Percentiles rank a stretch among this genome's conserved stretches.
These are phyloP conservation scores for Epizoanthus ramosus DNA, from an alignment of 92 coral and sea anemone species.

Conservation along the genomic window DNA sequence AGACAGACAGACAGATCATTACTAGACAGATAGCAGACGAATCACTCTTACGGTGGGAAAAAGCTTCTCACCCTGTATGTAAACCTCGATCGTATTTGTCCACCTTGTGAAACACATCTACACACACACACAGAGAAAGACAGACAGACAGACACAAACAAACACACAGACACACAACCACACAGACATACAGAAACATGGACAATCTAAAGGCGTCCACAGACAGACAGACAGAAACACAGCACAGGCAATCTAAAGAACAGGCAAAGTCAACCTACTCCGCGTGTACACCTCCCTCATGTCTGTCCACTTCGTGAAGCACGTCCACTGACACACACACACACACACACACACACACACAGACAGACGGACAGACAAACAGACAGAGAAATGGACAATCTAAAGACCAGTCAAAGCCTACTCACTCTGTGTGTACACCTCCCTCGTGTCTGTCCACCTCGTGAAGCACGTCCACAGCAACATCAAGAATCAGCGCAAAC, in stretches of 20 bases:
- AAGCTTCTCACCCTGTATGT: conserved; percentile 78
- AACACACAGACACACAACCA: too few relatives aligned
- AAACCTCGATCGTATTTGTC: conserved; percentile 76
- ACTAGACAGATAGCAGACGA: too few relatives aligned
- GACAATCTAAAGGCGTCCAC: neutral
- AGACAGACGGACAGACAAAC: neutral
- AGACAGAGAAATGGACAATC: neutral
- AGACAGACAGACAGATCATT: too few relatives aligned
- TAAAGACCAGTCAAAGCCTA: neutral
- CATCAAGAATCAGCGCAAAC: conserved; percentile 85
- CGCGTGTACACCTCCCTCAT: conserved; percentile 76
- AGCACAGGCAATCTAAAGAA: neutral
- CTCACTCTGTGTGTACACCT: conserved; percentile 86
- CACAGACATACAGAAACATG: neutral
- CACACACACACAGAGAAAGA: too few relatives aligned
- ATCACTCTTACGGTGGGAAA: too few relatives aligned
- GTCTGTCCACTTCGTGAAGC: conserved; percentile 83
- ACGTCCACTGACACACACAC: conserved; percentile 94
- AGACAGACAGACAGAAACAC: neutral
- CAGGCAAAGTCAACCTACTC: conserved; percentile 69
- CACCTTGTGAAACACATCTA: conserved; percentile 90
- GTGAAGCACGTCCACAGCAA: conserved; percentile 89
- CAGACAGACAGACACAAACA: too few relatives aligned
- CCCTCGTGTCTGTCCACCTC: conserved; percentile 87
- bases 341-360: too few relatives aligned